Evolutionary conservation across 2,113 vertebrate genomes (phyloP).

Genomic region (Coryphaenoides rupestris): DNA sequence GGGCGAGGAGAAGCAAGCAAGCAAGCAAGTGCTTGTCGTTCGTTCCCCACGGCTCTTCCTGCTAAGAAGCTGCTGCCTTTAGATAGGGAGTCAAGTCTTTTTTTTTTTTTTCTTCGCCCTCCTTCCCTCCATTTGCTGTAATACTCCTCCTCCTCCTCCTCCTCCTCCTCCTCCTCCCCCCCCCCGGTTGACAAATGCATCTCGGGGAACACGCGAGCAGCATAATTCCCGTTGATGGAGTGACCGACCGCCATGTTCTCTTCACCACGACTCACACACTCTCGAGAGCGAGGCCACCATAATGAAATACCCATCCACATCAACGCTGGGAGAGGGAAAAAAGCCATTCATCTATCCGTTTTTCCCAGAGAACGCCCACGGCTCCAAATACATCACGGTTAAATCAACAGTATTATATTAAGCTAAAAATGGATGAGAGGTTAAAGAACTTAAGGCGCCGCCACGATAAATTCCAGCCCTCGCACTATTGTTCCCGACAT

Average conservation of each 20-base stretch:
- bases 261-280: conserved; percentile 78
- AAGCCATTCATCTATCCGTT: conserved; percentile 83
- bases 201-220: conserved; percentile 81
- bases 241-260: conserved; percentile 74
- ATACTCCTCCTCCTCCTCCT: conserved; percentile 75
- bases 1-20: conserved; percentile 71
- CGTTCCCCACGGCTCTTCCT: conserved; percentile 78
- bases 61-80: conserved; percentile 71
- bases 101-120: conserved; percentile 47
- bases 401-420: conserved; percentile 98
- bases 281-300: conserved; percentile 76
- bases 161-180: conserved; percentile 74
- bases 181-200: conserved; percentile 88
- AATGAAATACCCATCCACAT: conserved; percentile 83
- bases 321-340: conserved; percentile 81
- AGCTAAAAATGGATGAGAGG: conserved; percentile 84
- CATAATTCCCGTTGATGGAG: conserved; percentile 90
- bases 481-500: conserved; percentile 80
- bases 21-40: conserved; percentile 76
- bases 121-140: conserved; percentile 73
- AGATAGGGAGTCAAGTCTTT: conserved; percentile 88
- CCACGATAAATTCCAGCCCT: conserved; percentile 83
- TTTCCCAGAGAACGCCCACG: conserved; percentile 79
- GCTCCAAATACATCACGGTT: conserved; percentile 93
- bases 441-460: conserved; percentile 84